Evolutionary conservation across 2,113 vertebrate species (phyloP).

Genomic region (Cranoglanis bouderius): DNA sequence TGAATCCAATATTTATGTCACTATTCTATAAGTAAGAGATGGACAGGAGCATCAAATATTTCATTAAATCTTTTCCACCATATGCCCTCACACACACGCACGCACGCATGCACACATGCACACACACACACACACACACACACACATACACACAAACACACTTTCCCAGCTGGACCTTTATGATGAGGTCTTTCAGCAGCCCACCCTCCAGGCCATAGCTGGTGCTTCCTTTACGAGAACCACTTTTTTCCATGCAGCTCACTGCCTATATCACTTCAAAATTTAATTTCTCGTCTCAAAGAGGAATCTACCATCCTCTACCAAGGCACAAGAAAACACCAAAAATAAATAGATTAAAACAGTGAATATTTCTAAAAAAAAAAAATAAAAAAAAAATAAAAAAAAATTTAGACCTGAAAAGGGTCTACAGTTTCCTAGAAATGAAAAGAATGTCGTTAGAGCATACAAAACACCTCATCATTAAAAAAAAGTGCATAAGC

Average conservation of each 20-base stretch:
- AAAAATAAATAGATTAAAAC: background rate
- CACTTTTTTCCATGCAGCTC: too few species aligned
- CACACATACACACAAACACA: conserved; percentile 3
- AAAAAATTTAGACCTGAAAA: background rate
- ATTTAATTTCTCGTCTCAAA: background rate
- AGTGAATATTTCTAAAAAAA: background rate
- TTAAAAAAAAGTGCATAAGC: conserved; percentile 52
- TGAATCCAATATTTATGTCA: background rate
- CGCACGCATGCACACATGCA: background rate
- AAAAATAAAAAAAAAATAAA: too few species aligned
- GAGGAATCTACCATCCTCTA: background rate
- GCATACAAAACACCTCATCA: background rate
- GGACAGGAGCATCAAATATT: background rate
- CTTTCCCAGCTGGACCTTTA: background rate
- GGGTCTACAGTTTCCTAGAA: too few species aligned
- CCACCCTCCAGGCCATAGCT: too few species aligned
- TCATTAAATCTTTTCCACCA: background rate
- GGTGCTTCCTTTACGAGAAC: too few species aligned
- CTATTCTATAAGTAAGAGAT: background rate
- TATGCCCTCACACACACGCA: background rate
- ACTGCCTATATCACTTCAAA: too few species aligned
- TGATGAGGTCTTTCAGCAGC: background rate
- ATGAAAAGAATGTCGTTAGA: background rate
- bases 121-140: conserved; percentile 8
- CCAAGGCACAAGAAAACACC: background rate